Base-by-base conservation (phyloP, 2,888 invertebrate species). In the Tortricodes alternella region DNA sequence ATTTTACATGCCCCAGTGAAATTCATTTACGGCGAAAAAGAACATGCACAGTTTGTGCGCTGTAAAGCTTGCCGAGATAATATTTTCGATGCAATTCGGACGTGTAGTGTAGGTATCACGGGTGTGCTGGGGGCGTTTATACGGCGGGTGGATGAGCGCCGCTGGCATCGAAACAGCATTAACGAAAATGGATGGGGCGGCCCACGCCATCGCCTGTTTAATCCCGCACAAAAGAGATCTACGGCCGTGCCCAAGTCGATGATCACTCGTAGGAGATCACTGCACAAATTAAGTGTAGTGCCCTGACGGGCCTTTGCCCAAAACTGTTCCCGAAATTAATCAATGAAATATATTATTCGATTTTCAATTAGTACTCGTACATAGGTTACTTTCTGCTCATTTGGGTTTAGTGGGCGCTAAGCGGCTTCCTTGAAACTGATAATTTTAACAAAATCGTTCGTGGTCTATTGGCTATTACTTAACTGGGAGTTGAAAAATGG, bases 221-320 rank as follows among this genome's bases (percentile, higher is more conserved):
- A 85, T 85, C 85, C 80, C 76, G 74, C 74, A 79, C 82, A 78
- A 77, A 80, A 76, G 78, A 81, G 80, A 83, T 79, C 78, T 80
- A 83, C 71, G 75, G 71, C 70, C 73, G 64, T 55, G 66, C 64
- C 59, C 67, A 29, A 64, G 65, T 68, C 65, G 63, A 61, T 68
- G 66, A 70, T 70, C 70, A 70, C 58, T 62, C 58, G 51, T 38
- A 32, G 46, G 41, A 46, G 62, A 52, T 46, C 49, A 53, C 49
- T 49, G 19, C 49, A 16, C 48, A 8, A n/a, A n/a, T n/a, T n/a
- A n/a, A n/a, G n/a, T n/a, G n/a, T n/a, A n/a, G n/a, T n/a, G n/a
- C n/a, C n/a, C n/a, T n/a, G n/a, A n/a, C n/a, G n/a, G n/a, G n/a
- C n/a, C n/a, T n/a, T n/a, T n/a, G n/a, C n/a, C n/a, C n/a, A n/a